Percentiles rank a stretch among this genome's conserved stretches.
phyloP scores from a whole-genome alignment of 2,888 invertebrate species.

The Ophioninae sp. region DNA sequence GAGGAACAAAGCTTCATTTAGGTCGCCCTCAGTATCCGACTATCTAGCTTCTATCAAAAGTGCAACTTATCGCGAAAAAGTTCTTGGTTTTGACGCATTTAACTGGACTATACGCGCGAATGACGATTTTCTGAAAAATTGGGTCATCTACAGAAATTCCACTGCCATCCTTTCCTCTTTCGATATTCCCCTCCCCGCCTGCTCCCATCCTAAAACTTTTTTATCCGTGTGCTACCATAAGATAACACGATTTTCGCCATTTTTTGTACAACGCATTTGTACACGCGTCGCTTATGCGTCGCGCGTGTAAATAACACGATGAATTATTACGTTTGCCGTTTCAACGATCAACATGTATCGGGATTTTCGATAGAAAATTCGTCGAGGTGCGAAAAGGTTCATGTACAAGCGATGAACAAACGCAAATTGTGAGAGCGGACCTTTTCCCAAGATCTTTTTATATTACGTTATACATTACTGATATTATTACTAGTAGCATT shows the following conservation, averaged over 20 bases:
- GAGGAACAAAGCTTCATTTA: too few relatives aligned
- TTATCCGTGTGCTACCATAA: conserved; percentile 36
- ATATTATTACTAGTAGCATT: conserved; percentile 22
- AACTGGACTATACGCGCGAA: neutral
- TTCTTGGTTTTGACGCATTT: too few relatives aligned
- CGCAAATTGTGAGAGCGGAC: conserved; percentile 26
- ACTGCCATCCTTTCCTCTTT: conserved; percentile 25
- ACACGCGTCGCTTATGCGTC: conserved; percentile 15
- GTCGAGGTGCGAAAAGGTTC: conserved; percentile 15
- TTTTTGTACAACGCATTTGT: conserved; percentile 33
- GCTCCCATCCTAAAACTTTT: conserved; percentile 2
- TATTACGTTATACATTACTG: conserved; percentile 9
- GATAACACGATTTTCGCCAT: conserved; percentile 52
- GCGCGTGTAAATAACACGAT: conserved; percentile 37
- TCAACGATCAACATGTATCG: conserved; percentile 44
- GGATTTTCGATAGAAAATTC: conserved; percentile 37
- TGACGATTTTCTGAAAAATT: neutral
- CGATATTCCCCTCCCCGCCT: neutral
- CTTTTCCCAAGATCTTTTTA: conserved; percentile 45
- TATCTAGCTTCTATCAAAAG: too few relatives aligned
- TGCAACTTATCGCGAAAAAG: too few relatives aligned
- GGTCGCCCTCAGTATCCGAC: too few relatives aligned
- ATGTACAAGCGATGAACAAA: conserved; percentile 24
- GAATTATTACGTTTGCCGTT: conserved; percentile 41
- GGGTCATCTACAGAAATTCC: neutral